Base-by-base conservation (phyloP, 2,113 vertebrate species). In the Stercorarius parasiticus region DNA sequence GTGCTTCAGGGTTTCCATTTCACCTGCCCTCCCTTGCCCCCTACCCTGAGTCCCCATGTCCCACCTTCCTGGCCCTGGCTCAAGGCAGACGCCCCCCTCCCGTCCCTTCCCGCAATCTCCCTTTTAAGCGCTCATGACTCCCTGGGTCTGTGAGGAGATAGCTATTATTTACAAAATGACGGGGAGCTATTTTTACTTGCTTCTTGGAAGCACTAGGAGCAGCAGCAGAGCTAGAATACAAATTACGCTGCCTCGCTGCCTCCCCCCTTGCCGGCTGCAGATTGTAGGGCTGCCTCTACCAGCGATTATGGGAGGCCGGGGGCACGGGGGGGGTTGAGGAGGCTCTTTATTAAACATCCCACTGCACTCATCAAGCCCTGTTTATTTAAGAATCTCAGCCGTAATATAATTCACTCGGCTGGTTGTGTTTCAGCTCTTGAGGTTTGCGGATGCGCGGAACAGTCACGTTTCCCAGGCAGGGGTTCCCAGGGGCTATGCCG, bases 171-270 rank as follows among this genome's bases (percentile, higher is more conserved):
- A 95, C 97, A 59, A 93, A 91, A 95, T 87, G 95, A 96, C 13
- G 4, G 93, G 91, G 90, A 42, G 95, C 96, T 97, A 97, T 97
- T 97, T 97, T 97, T 97, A 95, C 92, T 94, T 3, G 59, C 92
- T 89, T 84, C 93, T 93, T 66, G 90, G 96, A 96, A 96, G 90
- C 90, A n/a, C 83, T 30, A n/a, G 86, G 52, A 90, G 90, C 93
- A 81, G 92, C 3, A 21, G 90, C 96, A 34, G 90, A 52, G 74
- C 93, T 49, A 86, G 90, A 91, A 96, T 95, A 88, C 86, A 78
- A 95, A 97, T 96, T 3, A 88, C 23, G 1, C 25, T 34, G 78
- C 86, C 88, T 86, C 5, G 4, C 77, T 90, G 90, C 71, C 79
- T 82, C 73, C 70, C 53, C 90, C 52, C 52, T 72, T 10, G 2